phyloP scores from a whole-genome alignment of 2,113 vertebrate species.

The Tragulus kanchil region DNA sequence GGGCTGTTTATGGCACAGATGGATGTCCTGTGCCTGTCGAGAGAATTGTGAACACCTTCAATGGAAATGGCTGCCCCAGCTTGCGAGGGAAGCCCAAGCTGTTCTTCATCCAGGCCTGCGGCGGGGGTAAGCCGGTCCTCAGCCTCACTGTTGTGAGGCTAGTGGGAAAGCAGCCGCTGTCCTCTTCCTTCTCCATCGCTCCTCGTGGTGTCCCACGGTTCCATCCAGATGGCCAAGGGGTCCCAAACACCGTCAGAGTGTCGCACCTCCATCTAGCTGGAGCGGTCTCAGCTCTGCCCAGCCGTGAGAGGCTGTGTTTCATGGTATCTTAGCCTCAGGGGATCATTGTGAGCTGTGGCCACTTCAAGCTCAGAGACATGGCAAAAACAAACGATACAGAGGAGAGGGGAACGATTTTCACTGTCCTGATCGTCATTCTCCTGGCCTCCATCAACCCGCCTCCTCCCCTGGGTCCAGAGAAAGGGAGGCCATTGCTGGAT shows the following conservation, averaged over 20 bases:
- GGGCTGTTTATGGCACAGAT: constrained; percentile 93
- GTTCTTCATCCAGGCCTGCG: constrained; percentile 99
- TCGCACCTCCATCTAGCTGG: background rate
- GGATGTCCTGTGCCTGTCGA: constrained; percentile 91
- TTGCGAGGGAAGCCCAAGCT: constrained; percentile 97
- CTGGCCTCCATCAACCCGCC: background rate
- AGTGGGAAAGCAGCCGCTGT: background rate
- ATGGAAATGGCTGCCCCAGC: constrained; percentile 92
- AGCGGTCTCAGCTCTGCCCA: background rate
- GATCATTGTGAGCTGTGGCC: background rate
- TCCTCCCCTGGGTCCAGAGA: background rate
- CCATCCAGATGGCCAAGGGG: background rate
- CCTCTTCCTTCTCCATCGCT: background rate
- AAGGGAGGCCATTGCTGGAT: background rate
- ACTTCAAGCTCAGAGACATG: background rate
- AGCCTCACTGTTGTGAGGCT: background rate
- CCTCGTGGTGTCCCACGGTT: rapidly evolving
- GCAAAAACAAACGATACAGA: background rate
- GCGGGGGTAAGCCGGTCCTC: constrained; percentile 90
- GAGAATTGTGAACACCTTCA: constrained; percentile 93
- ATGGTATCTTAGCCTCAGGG: rapidly evolving
- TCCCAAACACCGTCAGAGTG: rapidly evolving
- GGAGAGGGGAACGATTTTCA: background rate
- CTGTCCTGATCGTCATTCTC: background rate
- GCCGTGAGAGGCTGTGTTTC: background rate